phyloP scores from a whole-genome alignment of 1,140 invertebrate species.

The Papilio glaucus region DNA sequence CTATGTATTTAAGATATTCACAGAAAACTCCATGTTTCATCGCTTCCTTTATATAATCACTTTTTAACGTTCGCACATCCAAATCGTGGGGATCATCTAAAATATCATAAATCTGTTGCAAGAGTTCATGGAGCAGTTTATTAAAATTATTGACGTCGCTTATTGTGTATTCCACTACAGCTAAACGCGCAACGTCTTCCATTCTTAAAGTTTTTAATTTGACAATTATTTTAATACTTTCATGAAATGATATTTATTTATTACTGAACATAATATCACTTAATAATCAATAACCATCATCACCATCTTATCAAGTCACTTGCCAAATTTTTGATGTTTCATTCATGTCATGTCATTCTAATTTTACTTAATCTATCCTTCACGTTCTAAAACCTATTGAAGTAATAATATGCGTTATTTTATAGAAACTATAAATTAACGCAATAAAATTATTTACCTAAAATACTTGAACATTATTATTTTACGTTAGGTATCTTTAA shows the following conservation, averaged over 20 bases:
- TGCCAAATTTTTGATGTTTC: slow-evolving; percentile 4
- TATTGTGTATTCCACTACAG: slow-evolving; percentile 65
- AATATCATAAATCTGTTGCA: slow-evolving; percentile 60
- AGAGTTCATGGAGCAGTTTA: slow-evolving; percentile 63
- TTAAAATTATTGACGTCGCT: slow-evolving; percentile 57
- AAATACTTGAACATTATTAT: too few relatives aligned
- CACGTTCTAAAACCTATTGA: background rate
- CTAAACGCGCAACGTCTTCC: slow-evolving; percentile 73
- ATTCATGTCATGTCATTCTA: background rate
- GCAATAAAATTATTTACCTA: background rate
- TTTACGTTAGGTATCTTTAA: too few relatives aligned
- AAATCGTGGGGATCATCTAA: slow-evolving; percentile 68
- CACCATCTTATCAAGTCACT: background rate
- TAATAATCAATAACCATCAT: slow-evolving; percentile 34
- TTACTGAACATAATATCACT: slow-evolving; percentile 30
- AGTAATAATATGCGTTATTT: too few relatives aligned
- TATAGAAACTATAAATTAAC: too few relatives aligned
- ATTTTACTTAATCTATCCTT: too few relatives aligned
- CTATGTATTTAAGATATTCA: slow-evolving; percentile 72
- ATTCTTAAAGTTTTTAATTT: slow-evolving; percentile 51
- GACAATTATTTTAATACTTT: slow-evolving; percentile 38
- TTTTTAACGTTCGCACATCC: slow-evolving; percentile 56
- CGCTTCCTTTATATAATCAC: slow-evolving; percentile 49
- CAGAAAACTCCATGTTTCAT: slow-evolving; percentile 52
- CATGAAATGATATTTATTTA: slow-evolving; percentile 39